phyloP scores from a whole-genome alignment of 2,113 vertebrate genomes.

The Leucopsar rothschildi region DNA sequence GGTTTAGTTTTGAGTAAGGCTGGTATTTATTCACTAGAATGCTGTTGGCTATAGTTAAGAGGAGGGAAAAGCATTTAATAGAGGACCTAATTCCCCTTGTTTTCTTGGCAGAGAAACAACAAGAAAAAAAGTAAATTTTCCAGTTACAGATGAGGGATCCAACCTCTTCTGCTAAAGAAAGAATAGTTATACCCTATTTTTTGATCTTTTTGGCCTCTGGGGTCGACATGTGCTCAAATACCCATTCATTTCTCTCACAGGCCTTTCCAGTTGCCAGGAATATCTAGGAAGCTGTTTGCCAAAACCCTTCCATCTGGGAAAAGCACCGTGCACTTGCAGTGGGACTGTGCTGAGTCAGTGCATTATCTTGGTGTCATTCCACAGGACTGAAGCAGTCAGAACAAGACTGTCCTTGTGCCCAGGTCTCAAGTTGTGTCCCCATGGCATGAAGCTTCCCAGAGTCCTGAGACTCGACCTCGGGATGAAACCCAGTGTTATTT shows the following conservation, averaged over 20 bases:
- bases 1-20: background rate
- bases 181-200: background rate
- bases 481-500: background rate
- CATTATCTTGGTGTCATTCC: background rate
- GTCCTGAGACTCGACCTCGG: background rate
- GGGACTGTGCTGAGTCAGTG: background rate
- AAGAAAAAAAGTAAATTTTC: background rate
- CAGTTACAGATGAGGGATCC: background rate
- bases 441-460: background rate
- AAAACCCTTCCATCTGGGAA: background rate
- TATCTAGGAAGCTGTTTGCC: background rate
- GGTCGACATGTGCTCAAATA: background rate
- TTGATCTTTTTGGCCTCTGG: background rate
- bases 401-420: background rate
- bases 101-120: background rate
- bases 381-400: background rate
- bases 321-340: background rate
- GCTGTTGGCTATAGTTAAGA: background rate
- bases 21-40: background rate
- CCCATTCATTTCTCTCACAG: background rate
- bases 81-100: background rate
- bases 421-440: background rate
- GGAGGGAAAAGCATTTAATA: background rate
- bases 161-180: background rate
- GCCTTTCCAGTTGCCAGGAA: background rate